A percentile compares a stretch with the other conserved stretches of the same genome.
phyloP scores from a whole-genome alignment of 2,797 vertebrate genomes.

The Sciurus vulgaris region DNA sequence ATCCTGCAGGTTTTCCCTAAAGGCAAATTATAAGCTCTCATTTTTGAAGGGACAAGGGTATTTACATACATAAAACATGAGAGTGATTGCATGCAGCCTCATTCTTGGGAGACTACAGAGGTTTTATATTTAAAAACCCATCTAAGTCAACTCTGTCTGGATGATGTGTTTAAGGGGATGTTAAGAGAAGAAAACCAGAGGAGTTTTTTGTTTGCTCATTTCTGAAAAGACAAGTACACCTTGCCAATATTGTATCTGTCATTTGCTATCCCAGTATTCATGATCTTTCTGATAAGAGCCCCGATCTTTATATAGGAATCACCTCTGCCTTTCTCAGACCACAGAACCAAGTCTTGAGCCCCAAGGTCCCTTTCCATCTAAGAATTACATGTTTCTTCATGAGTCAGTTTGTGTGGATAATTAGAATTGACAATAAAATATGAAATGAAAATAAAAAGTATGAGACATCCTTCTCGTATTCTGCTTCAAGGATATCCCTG shows the following conservation, averaged over 20 bases:
- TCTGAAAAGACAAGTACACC: background rate
- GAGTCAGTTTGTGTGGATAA: background rate
- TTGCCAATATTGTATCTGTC: background rate
- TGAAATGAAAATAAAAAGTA: background rate
- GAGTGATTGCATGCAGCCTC: background rate
- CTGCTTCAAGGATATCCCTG: background rate
- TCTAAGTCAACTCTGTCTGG: background rate
- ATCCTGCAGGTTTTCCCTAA: background rate
- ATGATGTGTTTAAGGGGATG: background rate
- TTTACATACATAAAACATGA: background rate
- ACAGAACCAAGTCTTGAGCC: background rate
- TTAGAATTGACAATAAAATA: constrained; percentile 7
- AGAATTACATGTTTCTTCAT: background rate
- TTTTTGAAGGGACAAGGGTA: background rate
- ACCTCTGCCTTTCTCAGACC: background rate
- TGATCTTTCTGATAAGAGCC: background rate
- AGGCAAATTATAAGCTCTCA: background rate
- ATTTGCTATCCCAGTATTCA: background rate
- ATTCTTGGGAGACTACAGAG: background rate
- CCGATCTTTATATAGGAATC: constrained; percentile 3
- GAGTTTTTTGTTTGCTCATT: background rate
- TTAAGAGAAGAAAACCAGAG: background rate
- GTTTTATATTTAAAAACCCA: background rate
- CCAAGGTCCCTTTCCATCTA: background rate
- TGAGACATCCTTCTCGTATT: background rate